These are phyloP conservation scores for Achlya flavicornis DNA, from an alignment of 2,888 invertebrate genomes.

Conservation along the genomic window DNA sequence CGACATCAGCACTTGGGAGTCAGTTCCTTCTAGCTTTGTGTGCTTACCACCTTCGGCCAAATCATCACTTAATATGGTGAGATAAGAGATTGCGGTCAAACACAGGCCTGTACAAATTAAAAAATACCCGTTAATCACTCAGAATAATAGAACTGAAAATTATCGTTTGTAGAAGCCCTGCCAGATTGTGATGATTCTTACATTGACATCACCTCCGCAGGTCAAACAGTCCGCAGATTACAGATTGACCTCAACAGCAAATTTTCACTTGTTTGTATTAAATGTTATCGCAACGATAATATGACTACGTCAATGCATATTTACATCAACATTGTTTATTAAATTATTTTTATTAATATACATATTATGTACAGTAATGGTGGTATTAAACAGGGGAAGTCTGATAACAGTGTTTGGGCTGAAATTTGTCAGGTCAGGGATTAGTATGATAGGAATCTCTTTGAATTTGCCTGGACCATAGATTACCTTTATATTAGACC, in stretches of 20 bases:
- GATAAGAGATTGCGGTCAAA: too few relatives aligned
- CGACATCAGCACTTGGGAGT: too few relatives aligned
- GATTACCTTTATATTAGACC: not conserved
- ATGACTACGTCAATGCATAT: constrained; percentile 58
- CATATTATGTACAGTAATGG: constrained; percentile 20
- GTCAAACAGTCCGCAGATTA: constrained; percentile 33
- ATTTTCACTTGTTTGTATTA: constrained; percentile 40
- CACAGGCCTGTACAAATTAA: too few relatives aligned
- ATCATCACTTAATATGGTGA: too few relatives aligned
- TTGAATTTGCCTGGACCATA: not conserved
- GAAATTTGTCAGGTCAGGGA: constrained; percentile 24
- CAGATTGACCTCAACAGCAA: constrained; percentile 18
- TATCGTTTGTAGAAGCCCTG: not conserved
- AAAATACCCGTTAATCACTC: too few relatives aligned
- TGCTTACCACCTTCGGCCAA: too few relatives aligned
- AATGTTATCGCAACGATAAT: constrained; percentile 44
- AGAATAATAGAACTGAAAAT: not conserved
- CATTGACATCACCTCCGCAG: constrained; percentile 31
- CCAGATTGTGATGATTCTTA: not conserved
- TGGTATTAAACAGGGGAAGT: constrained; percentile 42
- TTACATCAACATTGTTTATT: constrained; percentile 45
- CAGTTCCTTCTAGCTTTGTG: too few relatives aligned
- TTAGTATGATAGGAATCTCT: constrained; percentile 12
- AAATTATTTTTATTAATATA: constrained; percentile 39
- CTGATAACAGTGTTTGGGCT: constrained; percentile 43